Percentiles rank a stretch among this genome's conserved stretches.
Evolutionary conservation across 2,797 vertebrate genomes (phyloP).

Genomic region (Limnodromus scolopaceus): DNA sequence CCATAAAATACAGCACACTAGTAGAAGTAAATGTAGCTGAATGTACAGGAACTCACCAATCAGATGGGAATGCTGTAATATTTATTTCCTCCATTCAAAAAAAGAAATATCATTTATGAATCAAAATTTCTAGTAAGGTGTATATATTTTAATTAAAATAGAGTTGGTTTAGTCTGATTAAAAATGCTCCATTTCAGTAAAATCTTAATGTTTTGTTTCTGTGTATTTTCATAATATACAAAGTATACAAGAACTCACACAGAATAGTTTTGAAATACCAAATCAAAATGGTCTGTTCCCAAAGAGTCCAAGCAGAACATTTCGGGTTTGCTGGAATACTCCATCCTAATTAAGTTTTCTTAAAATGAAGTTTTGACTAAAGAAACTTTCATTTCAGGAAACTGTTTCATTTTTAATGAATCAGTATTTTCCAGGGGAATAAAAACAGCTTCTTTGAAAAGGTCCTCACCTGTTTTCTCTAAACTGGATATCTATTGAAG

Average conservation of each 20-base stretch:
- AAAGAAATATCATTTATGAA: neutral
- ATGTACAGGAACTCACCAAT: neutral
- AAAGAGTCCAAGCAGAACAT: neutral
- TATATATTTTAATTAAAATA: neutral
- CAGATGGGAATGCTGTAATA: neutral
- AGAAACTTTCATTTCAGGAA: neutral
- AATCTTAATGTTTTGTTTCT: neutral
- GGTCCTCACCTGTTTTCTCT: neutral
- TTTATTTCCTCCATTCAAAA: neutral
- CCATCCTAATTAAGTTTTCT: neutral
- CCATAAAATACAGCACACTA: neutral
- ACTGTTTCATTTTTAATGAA: neutral
- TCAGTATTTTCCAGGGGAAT: neutral
- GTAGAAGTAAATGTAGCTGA: neutral
- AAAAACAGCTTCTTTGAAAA: neutral
- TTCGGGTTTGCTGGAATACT: neutral
- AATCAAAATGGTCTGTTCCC: neutral
- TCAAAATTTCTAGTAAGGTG: neutral
- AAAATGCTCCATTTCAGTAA: neutral
- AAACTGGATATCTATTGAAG: accelerated
- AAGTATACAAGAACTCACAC: neutral
- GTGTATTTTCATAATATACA: neutral
- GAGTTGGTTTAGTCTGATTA: neutral
- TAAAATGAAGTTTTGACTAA: neutral
- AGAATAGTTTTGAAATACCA: neutral